Evolutionary conservation across 2,888 invertebrate genomes (phyloP), one percentile per base, ranked within the genome.

Genomic region (Sicus ferrugineus): DNA sequence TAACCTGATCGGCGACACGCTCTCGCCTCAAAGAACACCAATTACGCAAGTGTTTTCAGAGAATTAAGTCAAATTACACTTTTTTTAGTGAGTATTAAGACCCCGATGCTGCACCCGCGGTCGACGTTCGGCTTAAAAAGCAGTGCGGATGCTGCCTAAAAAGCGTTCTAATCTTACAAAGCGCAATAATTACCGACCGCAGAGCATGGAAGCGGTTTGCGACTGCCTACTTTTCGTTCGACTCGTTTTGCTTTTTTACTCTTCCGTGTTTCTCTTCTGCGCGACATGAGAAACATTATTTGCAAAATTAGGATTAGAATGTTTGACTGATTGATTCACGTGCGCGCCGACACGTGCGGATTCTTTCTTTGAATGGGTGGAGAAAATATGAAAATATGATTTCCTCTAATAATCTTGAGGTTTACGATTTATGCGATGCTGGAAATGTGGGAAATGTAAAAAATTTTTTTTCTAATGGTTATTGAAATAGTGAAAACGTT

Each of bases 241-340:
- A 54, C 21, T 23, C 16, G 58, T 26, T 30, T 58, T n/a, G n/a
- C n/a, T n/a, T n/a, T n/a, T 1, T 19, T 61, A 63, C 52, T 11
- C 11, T 34, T 11, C 38, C 11, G 5, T 11, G 7, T 34, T 34
- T 34, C 23, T 48, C n/a, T 9, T 3, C 50, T 21, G 23, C 50
- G 23, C 50, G 23, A 23, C 21, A 5, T 9, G 14, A 52, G 62
- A 34, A 69, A 64, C 30, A 75, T 78, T 76, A 79, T 80, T 79
- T 80, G 72, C 77, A 78, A 79, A 79, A 80, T 80, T 77, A 75
- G 77, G 78, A 77, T 80, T 76, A 79, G 73, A 72, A 67, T 70
- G 67, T 69, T 69, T 74, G 69, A 69, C 67, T 70, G 79, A 80
- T 68, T 70, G 59, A n/a, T 59, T 61, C 67, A 64, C 64, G 70